A percentile compares a stretch with the other conserved stretches of the same genome.
phyloP scores from a whole-genome alignment of 2,113 vertebrate genomes.

The Columba janthina region DNA sequence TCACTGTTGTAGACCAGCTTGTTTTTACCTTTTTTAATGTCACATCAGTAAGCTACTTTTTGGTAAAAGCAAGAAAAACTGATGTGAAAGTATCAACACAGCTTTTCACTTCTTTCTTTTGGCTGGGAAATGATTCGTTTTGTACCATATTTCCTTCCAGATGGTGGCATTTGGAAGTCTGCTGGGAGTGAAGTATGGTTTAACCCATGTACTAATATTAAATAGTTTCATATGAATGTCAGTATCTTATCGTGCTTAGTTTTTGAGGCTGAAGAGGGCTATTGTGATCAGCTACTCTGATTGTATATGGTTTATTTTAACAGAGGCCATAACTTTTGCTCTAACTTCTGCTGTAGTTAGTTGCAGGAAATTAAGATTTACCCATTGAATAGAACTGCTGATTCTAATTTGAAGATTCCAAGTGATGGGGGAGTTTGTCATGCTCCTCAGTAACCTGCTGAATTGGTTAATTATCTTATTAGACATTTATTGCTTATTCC shows the following conservation, averaged over 20 bases:
- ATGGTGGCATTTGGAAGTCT: neutral
- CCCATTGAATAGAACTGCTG: neutral
- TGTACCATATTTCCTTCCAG: neutral
- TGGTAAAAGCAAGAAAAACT: neutral
- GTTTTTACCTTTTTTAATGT: neutral
- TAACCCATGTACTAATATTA: neutral
- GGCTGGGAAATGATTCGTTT: neutral
- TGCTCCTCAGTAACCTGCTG: neutral
- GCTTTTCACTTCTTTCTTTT: conserved; percentile 1
- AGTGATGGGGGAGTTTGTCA: neutral
- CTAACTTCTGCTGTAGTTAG: neutral
- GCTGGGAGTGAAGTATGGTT: neutral
- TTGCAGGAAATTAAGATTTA: neutral
- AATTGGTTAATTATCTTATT: neutral
- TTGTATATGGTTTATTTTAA: neutral
- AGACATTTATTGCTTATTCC: neutral
- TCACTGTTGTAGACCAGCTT: neutral
- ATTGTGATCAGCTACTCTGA: neutral
- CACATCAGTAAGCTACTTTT: neutral
- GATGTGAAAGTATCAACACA: neutral
- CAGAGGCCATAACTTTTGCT: neutral
- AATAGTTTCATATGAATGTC: neutral
- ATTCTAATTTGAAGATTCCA: neutral
- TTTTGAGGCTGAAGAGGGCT: neutral
- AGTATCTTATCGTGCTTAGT: neutral